Percentiles rank a stretch among this genome's conserved stretches.
These are phyloP conservation scores for Mus minutoides DNA, from an alignment of 2,797 vertebrate species.

Conservation along the genomic window DNA sequence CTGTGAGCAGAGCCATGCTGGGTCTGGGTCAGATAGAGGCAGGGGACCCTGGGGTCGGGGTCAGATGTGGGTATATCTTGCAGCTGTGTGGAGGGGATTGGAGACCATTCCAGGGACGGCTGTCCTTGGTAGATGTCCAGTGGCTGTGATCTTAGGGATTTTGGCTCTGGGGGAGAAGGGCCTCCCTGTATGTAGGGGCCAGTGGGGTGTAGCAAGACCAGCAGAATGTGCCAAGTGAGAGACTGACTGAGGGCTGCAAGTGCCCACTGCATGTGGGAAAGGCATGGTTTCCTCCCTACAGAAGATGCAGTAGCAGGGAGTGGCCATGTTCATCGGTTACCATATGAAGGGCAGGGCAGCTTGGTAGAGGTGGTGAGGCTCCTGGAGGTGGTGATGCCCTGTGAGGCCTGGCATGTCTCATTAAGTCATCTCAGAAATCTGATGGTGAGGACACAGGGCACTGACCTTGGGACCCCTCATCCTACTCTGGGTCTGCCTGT, in stretches of 20 bases:
- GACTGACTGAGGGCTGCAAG: neutral
- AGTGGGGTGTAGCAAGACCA: neutral
- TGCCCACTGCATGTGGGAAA: rapidly evolving
- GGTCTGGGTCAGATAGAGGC: neutral
- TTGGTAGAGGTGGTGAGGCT: neutral
- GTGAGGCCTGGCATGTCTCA: neutral
- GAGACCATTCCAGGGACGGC: neutral
- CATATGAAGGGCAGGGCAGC: neutral
- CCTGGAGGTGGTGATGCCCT: neutral
- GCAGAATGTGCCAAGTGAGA: rapidly evolving
- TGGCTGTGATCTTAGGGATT: neutral
- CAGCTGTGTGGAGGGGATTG: neutral
- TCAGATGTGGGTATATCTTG: too few species aligned
- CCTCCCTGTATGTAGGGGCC: neutral
- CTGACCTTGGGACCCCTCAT: neutral
- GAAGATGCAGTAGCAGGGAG: neutral
- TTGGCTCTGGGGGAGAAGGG: neutral
- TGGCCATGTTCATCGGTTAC: too few species aligned
- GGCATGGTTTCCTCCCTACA: rapidly evolving
- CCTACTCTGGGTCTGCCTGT: neutral
- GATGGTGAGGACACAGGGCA: neutral
- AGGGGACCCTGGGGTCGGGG: neutral
- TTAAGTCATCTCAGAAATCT: neutral
- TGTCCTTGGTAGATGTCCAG: neutral
- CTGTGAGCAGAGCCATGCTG: rapidly evolving